Evolutionary conservation across 2,888 invertebrate species (phyloP), one percentile per base, ranked within the genome.

Genomic region (Lathronympha strigana): DNA sequence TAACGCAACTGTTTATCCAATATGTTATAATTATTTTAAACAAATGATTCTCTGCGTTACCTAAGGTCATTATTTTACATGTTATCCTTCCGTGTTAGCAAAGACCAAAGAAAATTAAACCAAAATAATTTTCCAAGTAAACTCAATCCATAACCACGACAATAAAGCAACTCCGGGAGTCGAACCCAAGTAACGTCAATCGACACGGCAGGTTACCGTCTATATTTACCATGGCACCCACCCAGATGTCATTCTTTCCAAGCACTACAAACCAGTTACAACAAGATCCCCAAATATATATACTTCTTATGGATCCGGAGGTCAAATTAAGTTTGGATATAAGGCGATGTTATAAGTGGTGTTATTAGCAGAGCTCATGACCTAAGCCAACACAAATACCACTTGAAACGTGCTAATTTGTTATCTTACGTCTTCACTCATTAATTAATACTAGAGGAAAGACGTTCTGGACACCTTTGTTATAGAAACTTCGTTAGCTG

Each of bases 361-460:
- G 9, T 19, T n/a, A 11, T 47, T 23, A 23, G n/a, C 47, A 47
- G 36, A 15, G 36, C 36, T 36, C 53, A 53, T 53, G 53, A 53
- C 53, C 53, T 53, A 53, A 53, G 36, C 15, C 21, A 53, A 53
- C 53, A 36, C 19, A 33, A 51, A 51, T 51, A 53, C 19, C 51
- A 21, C 21, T 53, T 17, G 50, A 21, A 53, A 51, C 13, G 33
- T 36, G 36, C 36, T 53, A 21, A 53, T 53, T 53, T 36, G 51
- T 23, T n/a, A 36, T 15, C 21, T 23, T 8, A 53, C 8, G 36
- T 11, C 36, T 36, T 36, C 53, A 36, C 36, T 53, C 53, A n/a
- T 36, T 23, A 11, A 33, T 9, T n/a, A 40, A 17, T 40, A 40
- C 6, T 5, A 40, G 40, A 17, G 8, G 8, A 6, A 23, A 13